A percentile compares a stretch with the other conserved stretches of the same genome.
Evolutionary conservation across 2,113 vertebrate genomes (phyloP).

Genomic region (Raja brachyura): DNA sequence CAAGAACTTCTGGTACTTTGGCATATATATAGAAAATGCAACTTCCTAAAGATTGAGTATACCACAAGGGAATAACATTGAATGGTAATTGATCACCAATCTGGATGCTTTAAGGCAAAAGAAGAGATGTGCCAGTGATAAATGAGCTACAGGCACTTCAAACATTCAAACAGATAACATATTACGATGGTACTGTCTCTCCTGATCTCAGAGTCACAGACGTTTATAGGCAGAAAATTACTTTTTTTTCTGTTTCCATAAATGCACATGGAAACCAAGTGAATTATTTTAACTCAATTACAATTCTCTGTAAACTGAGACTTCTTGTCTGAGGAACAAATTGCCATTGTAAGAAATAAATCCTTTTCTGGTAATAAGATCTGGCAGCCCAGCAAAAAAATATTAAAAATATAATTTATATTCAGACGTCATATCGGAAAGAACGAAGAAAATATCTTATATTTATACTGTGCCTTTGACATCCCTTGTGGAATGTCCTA

Average conservation of each 20-base stretch:
- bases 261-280: slow-evolving; percentile 4
- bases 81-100: no score
- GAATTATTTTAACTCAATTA: background rate
- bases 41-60: no score
- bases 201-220: background rate
- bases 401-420: background rate
- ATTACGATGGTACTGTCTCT: background rate
- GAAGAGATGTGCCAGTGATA: background rate
- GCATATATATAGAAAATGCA: background rate
- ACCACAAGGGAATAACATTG: no score
- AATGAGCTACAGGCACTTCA: background rate
- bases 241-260: background rate
- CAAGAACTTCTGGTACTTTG: background rate
- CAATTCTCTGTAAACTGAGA: background rate
- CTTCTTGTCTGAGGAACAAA: background rate
- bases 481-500: no score
- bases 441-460: background rate
- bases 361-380: background rate
- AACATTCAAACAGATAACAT: background rate
- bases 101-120: background rate
- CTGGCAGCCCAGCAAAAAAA: background rate
- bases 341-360: background rate
- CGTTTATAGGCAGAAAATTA: background rate
- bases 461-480: no score
- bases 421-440: background rate